phyloP scores from a whole-genome alignment of 2,888 invertebrate species.

The Hyposoter dolosus region DNA sequence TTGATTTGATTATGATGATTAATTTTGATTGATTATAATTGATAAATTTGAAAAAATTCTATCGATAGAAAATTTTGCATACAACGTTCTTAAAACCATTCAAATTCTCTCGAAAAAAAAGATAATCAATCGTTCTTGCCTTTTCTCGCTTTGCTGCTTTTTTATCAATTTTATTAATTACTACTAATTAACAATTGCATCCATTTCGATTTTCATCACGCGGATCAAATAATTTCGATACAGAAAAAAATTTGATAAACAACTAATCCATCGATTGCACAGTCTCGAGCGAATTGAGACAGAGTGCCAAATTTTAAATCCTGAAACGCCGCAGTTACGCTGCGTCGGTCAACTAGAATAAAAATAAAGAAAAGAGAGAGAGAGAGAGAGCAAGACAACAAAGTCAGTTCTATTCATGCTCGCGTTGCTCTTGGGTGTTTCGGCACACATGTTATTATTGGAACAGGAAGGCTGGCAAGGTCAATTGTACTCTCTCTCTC shows the following conservation, averaged over 20 bases:
- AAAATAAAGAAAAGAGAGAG: constrained; percentile 20
- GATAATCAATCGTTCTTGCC: too few species aligned
- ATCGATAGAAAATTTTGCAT: too few species aligned
- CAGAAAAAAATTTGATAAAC: background rate
- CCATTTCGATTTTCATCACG: background rate
- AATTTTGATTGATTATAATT: too few species aligned
- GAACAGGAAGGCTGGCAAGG: constrained; percentile 78
- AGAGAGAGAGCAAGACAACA: constrained; percentile 22
- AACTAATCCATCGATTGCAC: constrained; percentile 45
- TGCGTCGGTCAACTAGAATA: constrained; percentile 8
- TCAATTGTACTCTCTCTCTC: constrained; percentile 66
- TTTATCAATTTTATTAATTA: background rate
- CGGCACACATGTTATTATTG: constrained; percentile 75
- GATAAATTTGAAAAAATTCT: too few species aligned
- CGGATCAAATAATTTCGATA: background rate
- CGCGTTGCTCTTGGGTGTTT: constrained; percentile 52
- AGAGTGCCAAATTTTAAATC: background rate
- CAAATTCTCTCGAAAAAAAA: too few species aligned
- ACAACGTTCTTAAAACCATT: too few species aligned
- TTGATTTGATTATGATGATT: too few species aligned
- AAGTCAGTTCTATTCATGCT: constrained; percentile 50
- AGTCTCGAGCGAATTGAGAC: background rate
- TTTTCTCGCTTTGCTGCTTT: too few species aligned
- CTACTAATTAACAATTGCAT: background rate
- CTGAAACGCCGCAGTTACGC: constrained; percentile 47